A percentile compares a stretch with the other conserved stretches of the same genome.
phyloP scores from a whole-genome alignment of 2,888 invertebrate species.

The Panorpa germanica region DNA sequence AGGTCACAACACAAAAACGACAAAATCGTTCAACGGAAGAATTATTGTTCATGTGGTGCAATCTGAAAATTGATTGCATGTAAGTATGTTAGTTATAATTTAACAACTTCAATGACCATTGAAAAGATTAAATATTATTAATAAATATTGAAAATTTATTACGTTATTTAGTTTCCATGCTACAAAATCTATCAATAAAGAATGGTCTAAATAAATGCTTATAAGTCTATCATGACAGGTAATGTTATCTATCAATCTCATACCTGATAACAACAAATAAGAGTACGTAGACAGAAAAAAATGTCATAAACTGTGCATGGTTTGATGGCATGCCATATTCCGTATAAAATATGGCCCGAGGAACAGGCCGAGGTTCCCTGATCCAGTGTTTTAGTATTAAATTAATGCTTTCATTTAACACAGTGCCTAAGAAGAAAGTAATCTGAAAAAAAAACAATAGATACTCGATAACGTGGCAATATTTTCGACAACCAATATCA shows the following conservation, averaged over 20 bases:
- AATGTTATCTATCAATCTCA: conserved; percentile 15
- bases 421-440: conserved; percentile 60
- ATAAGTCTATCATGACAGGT: conserved; percentile 2
- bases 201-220: conserved; percentile 1
- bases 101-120: conserved; percentile 12
- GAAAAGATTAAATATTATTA: conserved; percentile 12
- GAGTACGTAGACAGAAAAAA: conserved; percentile 67
- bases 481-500: neutral
- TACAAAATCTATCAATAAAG: conserved; percentile 2
- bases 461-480: too few species aligned
- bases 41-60: conserved; percentile 67
- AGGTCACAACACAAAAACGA: conserved; percentile 42
- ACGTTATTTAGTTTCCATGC: neutral
- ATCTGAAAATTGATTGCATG: conserved; percentile 29
- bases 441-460: conserved; percentile 40
- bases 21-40: conserved; percentile 57
- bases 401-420: conserved; percentile 62
- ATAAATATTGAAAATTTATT: conserved; percentile 6
- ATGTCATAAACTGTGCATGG: conserved; percentile 84
- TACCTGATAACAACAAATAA: conserved; percentile 78
- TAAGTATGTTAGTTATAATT: conserved; percentile 10
- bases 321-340: conserved; percentile 86
- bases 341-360: conserved; percentile 42
- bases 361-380: conserved; percentile 59
- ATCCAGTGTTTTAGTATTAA: conserved; percentile 64